Conservation (phyloP, 2,113 vertebrate genomes). For the Arizona elegans region DNA sequence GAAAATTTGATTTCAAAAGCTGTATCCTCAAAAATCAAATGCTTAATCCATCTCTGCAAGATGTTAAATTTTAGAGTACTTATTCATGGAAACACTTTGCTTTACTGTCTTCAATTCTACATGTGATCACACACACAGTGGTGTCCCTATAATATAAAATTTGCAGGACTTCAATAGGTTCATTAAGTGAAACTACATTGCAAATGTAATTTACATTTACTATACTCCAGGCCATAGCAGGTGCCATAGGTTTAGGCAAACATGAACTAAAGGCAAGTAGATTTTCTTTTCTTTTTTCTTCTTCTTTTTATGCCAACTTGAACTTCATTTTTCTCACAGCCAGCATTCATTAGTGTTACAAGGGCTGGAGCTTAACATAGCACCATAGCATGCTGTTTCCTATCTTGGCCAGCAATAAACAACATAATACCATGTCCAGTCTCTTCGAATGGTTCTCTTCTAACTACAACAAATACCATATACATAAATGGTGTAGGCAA, state of each 20-base stretch:
- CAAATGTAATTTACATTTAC: slow-evolving; percentile 50
- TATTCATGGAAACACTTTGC: slow-evolving; percentile 38
- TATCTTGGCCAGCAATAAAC: background rate
- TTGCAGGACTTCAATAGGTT: slow-evolving; percentile 44
- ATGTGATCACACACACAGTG: slow-evolving; percentile 39
- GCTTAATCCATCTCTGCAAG: slow-evolving; percentile 41
- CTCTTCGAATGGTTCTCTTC: background rate
- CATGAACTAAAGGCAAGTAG: slow-evolving; percentile 28
- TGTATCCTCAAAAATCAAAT: slow-evolving; percentile 17
- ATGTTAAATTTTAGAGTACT: slow-evolving; percentile 41
- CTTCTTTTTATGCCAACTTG: slow-evolving; percentile 25
- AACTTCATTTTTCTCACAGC: slow-evolving; percentile 46
- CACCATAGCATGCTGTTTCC: background rate
- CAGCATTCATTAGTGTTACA: slow-evolving; percentile 3
- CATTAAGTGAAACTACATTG: slow-evolving; percentile 49
- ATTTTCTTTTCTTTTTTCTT: background rate
- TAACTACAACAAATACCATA: background rate
- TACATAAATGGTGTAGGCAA: background rate
- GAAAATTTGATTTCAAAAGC: slow-evolving; percentile 41
- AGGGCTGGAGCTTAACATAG: background rate
- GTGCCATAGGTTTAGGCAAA: slow-evolving; percentile 26
- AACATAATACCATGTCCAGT: slow-evolving; percentile 1
- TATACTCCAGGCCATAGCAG: slow-evolving; percentile 35
- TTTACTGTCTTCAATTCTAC: slow-evolving; percentile 26
- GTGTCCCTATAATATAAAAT: slow-evolving; percentile 43